Evolutionary conservation across 2,888 invertebrate genomes (phyloP), one percentile per base, ranked within the genome.

Genomic region (Sphaerophoria rueppellii): DNA sequence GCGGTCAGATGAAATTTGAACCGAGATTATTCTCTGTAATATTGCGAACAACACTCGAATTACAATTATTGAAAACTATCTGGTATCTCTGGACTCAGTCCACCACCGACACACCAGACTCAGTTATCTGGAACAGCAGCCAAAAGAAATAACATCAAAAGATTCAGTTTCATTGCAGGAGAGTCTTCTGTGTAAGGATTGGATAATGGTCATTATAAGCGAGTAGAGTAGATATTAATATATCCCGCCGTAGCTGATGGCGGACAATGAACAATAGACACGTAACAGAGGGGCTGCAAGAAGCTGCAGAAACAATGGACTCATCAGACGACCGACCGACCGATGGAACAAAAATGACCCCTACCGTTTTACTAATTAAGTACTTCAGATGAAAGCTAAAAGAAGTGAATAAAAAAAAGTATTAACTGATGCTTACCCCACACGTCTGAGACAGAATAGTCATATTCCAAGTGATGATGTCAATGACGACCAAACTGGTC

Each of bases 301-400:
- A 43, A 40, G 3, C 40, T 16, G n/a, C 50, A 50, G 35, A 43
- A 73, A 70, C 63, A 69, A 82, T 72, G 50, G 40, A 52, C 35
- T 55, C 46, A 58, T 9, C 61, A 48, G n/a, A 24, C 24, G 58
- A 60, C 40, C 4, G 58, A 65, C 43, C 34, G 46, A 12, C 63
- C n/a, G 54, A 57, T 34, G 9, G 63, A 70, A 43, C 70, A 50
- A 16, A 67, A 67, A 7, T 67, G 70, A 70, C 78, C 73, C 73
- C 52, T 70, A 74, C 69, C 57, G 74, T 54, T 78, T 78, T 37
- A 54, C 73, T 82, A 78, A 82, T 82, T 82, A 82, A 82, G 70
- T 74, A 43, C 48, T 74, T 82, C 69, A 48, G 9, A 74, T 69
- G 63, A 57, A 77, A 61, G 57, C 55, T 48, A 16, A 82, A 72